Evolutionary conservation across 2,797 vertebrate genomes (phyloP), one percentile per base, ranked within the genome.

Genomic region (Peromyscus eremicus): DNA sequence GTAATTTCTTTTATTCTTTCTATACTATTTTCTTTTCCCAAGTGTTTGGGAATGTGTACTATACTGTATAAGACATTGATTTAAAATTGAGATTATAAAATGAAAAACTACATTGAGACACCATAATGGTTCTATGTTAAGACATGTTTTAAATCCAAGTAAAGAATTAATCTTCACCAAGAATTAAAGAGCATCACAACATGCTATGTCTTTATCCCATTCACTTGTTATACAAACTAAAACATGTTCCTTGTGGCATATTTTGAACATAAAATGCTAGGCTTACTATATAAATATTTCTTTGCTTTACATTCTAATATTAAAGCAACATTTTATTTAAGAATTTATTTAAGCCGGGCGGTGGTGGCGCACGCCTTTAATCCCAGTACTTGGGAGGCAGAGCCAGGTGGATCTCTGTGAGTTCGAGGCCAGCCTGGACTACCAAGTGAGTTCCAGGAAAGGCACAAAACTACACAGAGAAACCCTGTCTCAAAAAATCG

Each of bases 1-100:
- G 37, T 92, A 19, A 32, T 81, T 80, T 17, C 7, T 89, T 79
- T 83, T 76, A 7, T 92, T 80, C 5, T 95, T 84, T 82, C 77
- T 90, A 52, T 11, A 87, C 21, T 79, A 37, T 79, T 92, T 96
- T 93, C 46, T 49, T 49, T 46, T 75, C 80, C 62, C 34, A 64
- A 57, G 7, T 91, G 49, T 52, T 94, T 86, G 10, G 21, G 32
- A 95, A 32, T 89, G 34, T 12, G 77, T 6, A 82, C 6, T 86
- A 34, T 14, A 71, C 43, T 52, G 2, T 62, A 92, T 14, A 93
- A 93, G 25, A 64, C 83, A 92, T 2, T 82, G 37, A 21, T 82
- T 88, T 81, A 70, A 92, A 95, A 85, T 90, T 94, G 46, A 73
- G 19, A 37, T 23, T 71, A 68, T 6, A 81, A 40, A 11, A 79